A percentile compares a stretch with the other conserved stretches of the same genome.
phyloP scores from a whole-genome alignment of 2,888 invertebrate genomes.

The Anthoptus insignis region DNA sequence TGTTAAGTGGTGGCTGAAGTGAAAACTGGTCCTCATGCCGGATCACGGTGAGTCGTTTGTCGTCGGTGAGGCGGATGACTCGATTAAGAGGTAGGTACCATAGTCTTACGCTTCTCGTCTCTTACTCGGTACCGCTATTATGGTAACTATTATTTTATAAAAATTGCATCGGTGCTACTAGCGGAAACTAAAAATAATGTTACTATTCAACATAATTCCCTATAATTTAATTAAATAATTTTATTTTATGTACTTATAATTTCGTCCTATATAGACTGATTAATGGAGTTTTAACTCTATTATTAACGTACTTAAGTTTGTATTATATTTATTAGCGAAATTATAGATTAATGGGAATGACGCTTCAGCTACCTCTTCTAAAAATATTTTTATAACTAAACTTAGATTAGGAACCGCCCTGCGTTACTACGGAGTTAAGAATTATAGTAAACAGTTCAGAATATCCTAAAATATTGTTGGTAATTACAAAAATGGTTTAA shows the following conservation, averaged over 20 bases:
- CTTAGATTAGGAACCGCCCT: constrained; percentile 55
- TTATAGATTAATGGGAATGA: constrained; percentile 60
- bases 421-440: constrained; percentile 62
- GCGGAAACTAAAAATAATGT: constrained; percentile 60
- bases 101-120: too few relatives aligned
- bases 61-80: too few relatives aligned
- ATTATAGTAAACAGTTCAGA: constrained; percentile 67
- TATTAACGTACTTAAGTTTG: constrained; percentile 72
- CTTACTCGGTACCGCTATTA: too few relatives aligned
- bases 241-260: constrained; percentile 51
- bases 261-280: constrained; percentile 48
- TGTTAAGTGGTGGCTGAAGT: too few relatives aligned
- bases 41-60: too few relatives aligned
- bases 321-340: constrained; percentile 61
- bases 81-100: too few relatives aligned
- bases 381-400: constrained; percentile 81
- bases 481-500: constrained; percentile 61
- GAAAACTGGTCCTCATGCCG: too few relatives aligned
- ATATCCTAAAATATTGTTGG: constrained; percentile 72
- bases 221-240: constrained; percentile 36
- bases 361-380: constrained; percentile 82
- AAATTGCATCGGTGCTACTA: constrained; percentile 78
- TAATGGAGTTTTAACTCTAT: constrained; percentile 43
- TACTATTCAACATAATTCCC: constrained; percentile 34
- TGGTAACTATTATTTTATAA: constrained; percentile 40